Evolutionary conservation across 2,888 invertebrate genomes (phyloP), one percentile per base, ranked within the genome.

Genomic region (Synanthedon tipuliformis): DNA sequence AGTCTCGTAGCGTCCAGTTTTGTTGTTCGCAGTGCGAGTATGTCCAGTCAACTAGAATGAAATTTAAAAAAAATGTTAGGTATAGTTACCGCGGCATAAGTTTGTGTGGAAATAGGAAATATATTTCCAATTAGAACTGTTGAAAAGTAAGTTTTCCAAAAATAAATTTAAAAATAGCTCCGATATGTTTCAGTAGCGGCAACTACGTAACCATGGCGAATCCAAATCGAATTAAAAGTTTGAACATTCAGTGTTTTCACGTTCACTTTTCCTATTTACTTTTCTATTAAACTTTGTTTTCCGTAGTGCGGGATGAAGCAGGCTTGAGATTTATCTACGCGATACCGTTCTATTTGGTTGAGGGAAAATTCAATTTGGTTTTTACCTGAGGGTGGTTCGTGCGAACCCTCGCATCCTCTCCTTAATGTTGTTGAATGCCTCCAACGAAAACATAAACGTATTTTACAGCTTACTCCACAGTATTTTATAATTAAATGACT

Each of bases 261-360:
- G 71, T 70, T 67, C 65, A 75, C 74, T 79, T 79, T 78, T 81
- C 78, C 78, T 79, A 77, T 81, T 83, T 78, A 80, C 81, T 80
- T 82, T 82, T 76, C 82, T 82, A 83, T 84, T 81, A 80, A 83
- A 84, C 78, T 83, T 83, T 81, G 78, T 83, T 78, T 81, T 78
- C 71, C 71, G 75, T 74, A 77, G 74, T 57, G 71, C 74, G 73
- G 76, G 76, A 76, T 74, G 75, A 76, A 78, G 73, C 73, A 71
- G 74, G 68, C 66, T 76, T 68, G 78, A 83, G 84, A 84, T 84
- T 84, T 83, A 83, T 84, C 78, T 80, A 75, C 75, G 76, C 77
- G 83, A 85, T 81, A 84, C 75, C 80, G 76, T 77, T 79, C 75
- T 78, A 74, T 81, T 81, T 77, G 77, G 76, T 67, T 68, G 77